phyloP scores from a whole-genome alignment of 2,113 vertebrate genomes.

The Poeciliopsis retropinna region DNA sequence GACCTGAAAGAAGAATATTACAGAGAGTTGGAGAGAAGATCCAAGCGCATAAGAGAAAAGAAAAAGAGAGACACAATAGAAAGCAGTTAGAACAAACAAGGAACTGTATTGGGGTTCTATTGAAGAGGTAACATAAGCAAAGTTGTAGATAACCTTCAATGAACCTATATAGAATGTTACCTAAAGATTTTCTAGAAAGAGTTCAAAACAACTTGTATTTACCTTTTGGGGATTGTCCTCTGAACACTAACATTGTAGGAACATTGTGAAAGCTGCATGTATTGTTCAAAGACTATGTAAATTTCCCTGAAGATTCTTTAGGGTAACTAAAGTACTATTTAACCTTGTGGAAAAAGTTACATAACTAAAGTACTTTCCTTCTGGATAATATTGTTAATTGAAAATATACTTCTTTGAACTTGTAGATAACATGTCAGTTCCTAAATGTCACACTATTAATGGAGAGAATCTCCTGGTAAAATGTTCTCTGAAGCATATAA shows the following conservation, averaged over 20 bases:
- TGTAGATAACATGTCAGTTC: neutral
- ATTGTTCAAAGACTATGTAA: neutral
- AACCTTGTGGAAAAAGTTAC: neutral
- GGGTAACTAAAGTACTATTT: neutral
- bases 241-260: no score
- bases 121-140: neutral
- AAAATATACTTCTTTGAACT: neutral
- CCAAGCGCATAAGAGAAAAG: constrained; percentile 51
- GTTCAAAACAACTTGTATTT: no score
- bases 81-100: constrained; percentile 1
- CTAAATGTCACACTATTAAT: no score
- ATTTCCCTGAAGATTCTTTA: neutral
- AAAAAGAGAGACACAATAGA: constrained; percentile 9
- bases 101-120: neutral
- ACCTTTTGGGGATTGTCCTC: no score
- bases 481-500: no score
- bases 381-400: neutral
- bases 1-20: constrained; percentile 79
- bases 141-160: neutral
- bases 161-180: neutral
- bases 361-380: neutral
- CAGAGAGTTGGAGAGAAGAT: constrained; percentile 64
- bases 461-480: no score
- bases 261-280: neutral
- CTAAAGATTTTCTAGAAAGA: neutral